Evolutionary conservation across 2,113 vertebrate species (phyloP).

Genomic region (Odocoileus virginianus): DNA sequence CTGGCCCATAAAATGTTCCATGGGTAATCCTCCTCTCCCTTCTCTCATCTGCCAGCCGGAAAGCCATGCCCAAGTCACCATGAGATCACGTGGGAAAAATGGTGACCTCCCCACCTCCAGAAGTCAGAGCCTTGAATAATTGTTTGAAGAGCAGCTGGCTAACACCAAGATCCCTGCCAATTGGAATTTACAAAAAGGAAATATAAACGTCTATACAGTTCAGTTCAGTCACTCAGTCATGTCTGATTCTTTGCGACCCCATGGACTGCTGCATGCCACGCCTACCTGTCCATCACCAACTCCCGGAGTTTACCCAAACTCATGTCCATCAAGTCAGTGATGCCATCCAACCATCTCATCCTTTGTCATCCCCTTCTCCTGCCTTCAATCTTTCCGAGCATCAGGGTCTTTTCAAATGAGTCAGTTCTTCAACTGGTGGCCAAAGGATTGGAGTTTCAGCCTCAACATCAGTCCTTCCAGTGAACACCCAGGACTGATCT

Average conservation of each 20-base stretch:
- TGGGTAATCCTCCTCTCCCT: background rate
- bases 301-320: background rate
- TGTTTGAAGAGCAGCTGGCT: background rate
- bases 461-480: background rate
- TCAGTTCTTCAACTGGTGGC: background rate
- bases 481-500: background rate
- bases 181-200: background rate
- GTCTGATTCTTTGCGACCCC: background rate
- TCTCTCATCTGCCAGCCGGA: background rate
- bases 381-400: background rate
- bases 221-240: background rate
- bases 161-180: background rate
- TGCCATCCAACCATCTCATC: background rate
- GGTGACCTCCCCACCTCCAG: background rate
- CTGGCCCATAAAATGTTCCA: background rate
- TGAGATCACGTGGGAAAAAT: background rate
- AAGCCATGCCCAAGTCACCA: background rate
- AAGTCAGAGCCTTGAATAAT: background rate
- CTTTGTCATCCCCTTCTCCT: background rate
- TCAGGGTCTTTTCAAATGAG: background rate
- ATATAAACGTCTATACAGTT: background rate
- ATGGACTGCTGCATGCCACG: background rate
- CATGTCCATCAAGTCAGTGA: background rate
- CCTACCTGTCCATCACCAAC: background rate
- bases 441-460: background rate